Evolutionary conservation across 2,797 vertebrate species (phyloP).

Genomic region (Allobates femoralis): DNA sequence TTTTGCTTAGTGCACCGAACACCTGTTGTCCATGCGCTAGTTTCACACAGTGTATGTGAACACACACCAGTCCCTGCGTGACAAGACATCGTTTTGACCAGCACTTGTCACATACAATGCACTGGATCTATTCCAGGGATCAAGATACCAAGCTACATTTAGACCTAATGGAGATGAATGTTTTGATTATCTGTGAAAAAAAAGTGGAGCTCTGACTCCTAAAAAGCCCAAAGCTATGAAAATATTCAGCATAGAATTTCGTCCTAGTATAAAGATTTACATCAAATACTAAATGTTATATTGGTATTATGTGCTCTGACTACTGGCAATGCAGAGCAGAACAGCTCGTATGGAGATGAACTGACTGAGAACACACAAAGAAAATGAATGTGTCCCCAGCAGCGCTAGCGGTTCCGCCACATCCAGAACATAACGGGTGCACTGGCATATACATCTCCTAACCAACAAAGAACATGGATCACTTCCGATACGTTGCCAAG

Average conservation of each 20-base stretch:
- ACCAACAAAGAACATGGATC: not conserved
- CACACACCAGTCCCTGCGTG: too few species aligned
- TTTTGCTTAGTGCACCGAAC: too few species aligned
- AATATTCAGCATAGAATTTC: not conserved
- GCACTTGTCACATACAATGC: too few species aligned
- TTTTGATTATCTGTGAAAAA: not conserved
- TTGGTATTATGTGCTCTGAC: too few species aligned
- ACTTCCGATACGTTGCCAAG: not conserved
- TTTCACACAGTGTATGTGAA: too few species aligned
- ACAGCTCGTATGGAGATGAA: not conserved
- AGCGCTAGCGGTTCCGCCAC: not conserved
- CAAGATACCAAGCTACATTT: too few species aligned
- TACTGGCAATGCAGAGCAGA: not conserved
- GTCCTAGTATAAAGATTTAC: not conserved
- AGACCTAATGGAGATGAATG: too few species aligned
- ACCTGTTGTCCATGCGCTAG: too few species aligned
- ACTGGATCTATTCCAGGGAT: too few species aligned
- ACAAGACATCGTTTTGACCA: too few species aligned
- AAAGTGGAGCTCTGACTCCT: not conserved
- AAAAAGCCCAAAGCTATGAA: not conserved
- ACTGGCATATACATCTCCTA: not conserved
- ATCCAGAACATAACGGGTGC: slow-evolving; percentile 6
- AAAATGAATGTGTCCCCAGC: slow-evolving; percentile 5
- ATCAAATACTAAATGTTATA: not conserved
- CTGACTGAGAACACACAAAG: not conserved